Base-by-base conservation (phyloP, 1,140 invertebrate species). In the Seison nebaliae region DNA sequence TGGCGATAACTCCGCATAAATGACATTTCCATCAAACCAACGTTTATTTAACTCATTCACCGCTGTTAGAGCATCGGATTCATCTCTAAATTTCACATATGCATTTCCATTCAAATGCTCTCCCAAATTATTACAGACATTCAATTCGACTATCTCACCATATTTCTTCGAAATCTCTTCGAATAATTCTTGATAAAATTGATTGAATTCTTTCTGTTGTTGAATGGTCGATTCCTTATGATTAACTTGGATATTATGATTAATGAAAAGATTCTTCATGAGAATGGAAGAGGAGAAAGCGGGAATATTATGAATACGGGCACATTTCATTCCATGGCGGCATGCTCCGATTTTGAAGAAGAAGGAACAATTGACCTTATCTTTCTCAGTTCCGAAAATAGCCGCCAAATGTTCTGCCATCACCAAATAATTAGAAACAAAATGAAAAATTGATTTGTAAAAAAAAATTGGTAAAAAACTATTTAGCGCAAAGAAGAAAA, bases 261-360 rank as follows among this genome's bases (percentile, higher is more conserved):
- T 93, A n/a, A 88, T 75, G 60, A 93, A 93, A 29, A 93, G 60
- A 65, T 93, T 94, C 63, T 86, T 79, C 11, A 94, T 60, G 28
- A 93, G 59, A 45, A 86, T 77, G 40, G 84, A 93, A 70, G 73
- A 71, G 51, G 84, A 93, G 57, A 96, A 96, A 14, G 84, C 93
- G 5, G 88, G 88, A 59, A 91, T 93, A 56, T 94, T 94, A 55
- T 96, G 88, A 45, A 94, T 81, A 49, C 86, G 66, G 2, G 84
- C 93, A 60, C 88, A 96, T 41, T 84, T 69, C 57, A 96, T 86
- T 11, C 88, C 88, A 64, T 96, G 88, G 47, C 88, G 67, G 59
- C 88, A 96, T 23, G 88, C 88, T 54, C 88, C 86, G 46, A 94
- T 94, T 70, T 96, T 96, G 58, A 94, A 96, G 55, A 93, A 96